phyloP scores from a whole-genome alignment of 2,113 vertebrate genomes.

The Spermophilus dauricus region DNA sequence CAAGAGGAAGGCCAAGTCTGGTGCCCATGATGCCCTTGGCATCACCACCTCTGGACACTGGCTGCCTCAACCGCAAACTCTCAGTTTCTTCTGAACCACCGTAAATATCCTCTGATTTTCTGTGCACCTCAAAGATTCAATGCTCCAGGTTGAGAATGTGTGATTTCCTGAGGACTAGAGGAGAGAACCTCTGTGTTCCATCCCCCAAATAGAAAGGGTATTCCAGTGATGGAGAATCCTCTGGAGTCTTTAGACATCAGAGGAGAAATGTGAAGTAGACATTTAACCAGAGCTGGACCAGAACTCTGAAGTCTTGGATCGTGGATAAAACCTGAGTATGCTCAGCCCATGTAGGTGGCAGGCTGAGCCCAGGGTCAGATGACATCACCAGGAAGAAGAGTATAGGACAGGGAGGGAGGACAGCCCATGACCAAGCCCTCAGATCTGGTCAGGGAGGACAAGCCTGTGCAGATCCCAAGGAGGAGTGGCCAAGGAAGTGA shows the following conservation, averaged over 20 bases:
- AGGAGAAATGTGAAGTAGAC: neutral
- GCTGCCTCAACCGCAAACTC: neutral
- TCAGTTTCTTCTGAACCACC: neutral
- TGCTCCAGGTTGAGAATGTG: neutral
- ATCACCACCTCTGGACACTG: neutral
- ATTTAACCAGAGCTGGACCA: neutral
- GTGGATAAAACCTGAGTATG: neutral
- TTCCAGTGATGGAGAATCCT: neutral
- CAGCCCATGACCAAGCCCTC: neutral
- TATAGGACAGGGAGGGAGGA: neutral
- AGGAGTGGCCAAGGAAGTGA: neutral
- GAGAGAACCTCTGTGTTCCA: neutral
- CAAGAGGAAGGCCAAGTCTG: neutral
- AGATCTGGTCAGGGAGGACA: neutral
- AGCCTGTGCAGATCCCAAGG: neutral
- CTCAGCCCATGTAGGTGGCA: neutral
- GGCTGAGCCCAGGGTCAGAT: neutral
- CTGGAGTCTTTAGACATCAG: neutral
- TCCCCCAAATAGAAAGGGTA: neutral
- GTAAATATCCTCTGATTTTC: neutral
- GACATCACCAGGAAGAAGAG: neutral
- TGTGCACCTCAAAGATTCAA: neutral
- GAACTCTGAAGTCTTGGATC: neutral
- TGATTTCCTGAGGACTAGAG: neutral
- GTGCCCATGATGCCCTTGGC: neutral